Evolutionary conservation across 1,140 invertebrate species (phyloP), one percentile per base, ranked within the genome.

Genomic region (Papilio polyxenes): DNA sequence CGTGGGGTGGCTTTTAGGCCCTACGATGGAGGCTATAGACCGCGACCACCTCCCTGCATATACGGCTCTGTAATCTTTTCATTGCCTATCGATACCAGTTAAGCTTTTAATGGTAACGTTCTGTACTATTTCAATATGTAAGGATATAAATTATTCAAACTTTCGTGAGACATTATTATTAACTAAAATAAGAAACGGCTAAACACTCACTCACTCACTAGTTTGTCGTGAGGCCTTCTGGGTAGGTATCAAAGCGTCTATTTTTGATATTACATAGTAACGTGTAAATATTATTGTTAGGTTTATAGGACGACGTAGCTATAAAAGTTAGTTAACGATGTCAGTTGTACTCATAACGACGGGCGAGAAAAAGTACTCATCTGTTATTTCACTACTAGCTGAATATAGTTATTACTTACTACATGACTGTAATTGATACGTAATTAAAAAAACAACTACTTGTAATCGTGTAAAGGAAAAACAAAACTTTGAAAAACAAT

Each of bases 1-100:
- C 23, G 11, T 37, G 48, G 75, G 75, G 75, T 53, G 48, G 75
- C 75, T 77, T 77, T 53, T 51, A 77, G 20, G 49, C 49, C 44
- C 23, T 77, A 15, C 75, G 49, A 37, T 72, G 65, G 65, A 40
- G 65, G 65, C 65, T 72, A 13, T 13, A 72, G 56, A 17, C 17
- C 17, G n/a, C 31, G 23, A 20, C 44, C n/a, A 10, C 75, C 20
- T 74, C 75, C 44, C 48, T 77, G 75, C 23, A 77, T 53, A 49
- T 56, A 51, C 44, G 75, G 13, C 11, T 51, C 49, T 31, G 9
- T 77, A 77, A 77, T 51, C 49, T 23, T 77, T 37, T 31, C 75
- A 77, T 31, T 53, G 75, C 75, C 53, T 51, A 11, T 77, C 75
- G 11, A 53, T 53, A 77, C 31, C 49, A 37, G 49, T 77, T 15